Base-by-base conservation (phyloP, 2,797 vertebrate species). In the Danio choprae region DNA sequence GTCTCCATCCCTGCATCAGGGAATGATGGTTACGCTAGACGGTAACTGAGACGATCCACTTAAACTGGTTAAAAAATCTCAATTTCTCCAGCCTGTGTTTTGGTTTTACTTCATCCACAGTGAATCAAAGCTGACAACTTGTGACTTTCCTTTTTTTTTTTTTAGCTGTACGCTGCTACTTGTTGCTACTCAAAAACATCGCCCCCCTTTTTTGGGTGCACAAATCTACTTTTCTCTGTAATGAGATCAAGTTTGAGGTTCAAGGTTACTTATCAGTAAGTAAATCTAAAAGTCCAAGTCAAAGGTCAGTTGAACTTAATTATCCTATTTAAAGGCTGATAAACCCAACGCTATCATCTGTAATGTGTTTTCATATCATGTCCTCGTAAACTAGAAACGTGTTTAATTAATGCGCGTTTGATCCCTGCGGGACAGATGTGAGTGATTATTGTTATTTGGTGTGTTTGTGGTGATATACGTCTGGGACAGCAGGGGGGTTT, bases 341-440 rank as follows among this genome's bases (percentile, higher is more conserved):
- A 44, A 79, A 64, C 38, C 46, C 20, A 12, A 43, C 12, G 29
- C 7, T 29, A 41, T 79, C 29, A 50, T 2, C n/a, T 72, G 58
- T 36, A 53, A 72, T 44, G 7, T 1, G 4, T 79, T 46, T 55
- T 67, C 62, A 29, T 65, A 67, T 79, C 22, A 64, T 36, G 53
- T 62, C 10, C 40, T 50, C 18, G n/a, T 13, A 70, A 77, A 55
- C 36, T 43, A 43, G 51, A 79, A 79, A 44, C 18, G 44, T 72
- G 58, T 60, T 71, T 76, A 73, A 77, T 81, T 77, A 83, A 38
- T 75, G 36, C 43, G 67, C 67, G 73, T 77, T 79, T 77, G 82
- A 71, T 75, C 60, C 74, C 3, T 64, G 18, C 12, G 7, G 18
- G 77, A 79, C 83, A 84, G 53, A 68, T 82, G 78, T 78, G 60